Conservation (phyloP, 2,113 vertebrate species). For the Arothron firmamentum region DNA sequence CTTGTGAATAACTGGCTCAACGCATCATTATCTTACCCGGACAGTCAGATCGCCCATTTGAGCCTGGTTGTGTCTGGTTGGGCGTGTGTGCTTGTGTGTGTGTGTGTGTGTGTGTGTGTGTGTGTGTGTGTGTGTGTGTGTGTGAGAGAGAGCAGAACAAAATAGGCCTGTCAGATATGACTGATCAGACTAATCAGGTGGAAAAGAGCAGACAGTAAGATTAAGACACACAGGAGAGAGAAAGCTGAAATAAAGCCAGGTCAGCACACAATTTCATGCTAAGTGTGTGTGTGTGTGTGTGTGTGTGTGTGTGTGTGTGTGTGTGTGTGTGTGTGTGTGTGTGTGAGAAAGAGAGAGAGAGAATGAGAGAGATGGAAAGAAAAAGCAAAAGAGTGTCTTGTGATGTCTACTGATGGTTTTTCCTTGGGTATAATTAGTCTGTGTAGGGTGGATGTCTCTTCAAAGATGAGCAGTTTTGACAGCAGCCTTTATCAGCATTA, state of each 20-base stretch:
- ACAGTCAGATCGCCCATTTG: no score
- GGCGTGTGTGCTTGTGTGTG: conserved; percentile 8
- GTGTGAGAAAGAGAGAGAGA: no score
- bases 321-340: no score
- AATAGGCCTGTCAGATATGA: conserved; percentile 69
- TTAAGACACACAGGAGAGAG: conserved; percentile 52
- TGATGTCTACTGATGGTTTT: conserved; percentile 23
- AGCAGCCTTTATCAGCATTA: conserved; percentile 36
- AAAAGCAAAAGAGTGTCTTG: conserved; percentile 5
- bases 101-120: conserved; percentile 7
- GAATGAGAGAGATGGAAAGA: no score
- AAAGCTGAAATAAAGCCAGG: conserved; percentile 48
- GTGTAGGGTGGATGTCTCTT: conserved; percentile 5
- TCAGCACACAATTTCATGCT: conserved; percentile 28
- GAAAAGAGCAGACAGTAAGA: conserved; percentile 53
- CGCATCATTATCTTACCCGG: conserved; percentile 12
- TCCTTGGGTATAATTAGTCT: conserved; percentile 12
- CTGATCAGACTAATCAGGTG: conserved; percentile 66
- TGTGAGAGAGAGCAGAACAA: no score
- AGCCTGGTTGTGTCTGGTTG: conserved; percentile 14
- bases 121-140: conserved; percentile 10
- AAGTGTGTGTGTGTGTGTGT: conserved; percentile 7
- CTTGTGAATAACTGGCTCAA: conserved; percentile 40
- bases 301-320: conserved; percentile 1
- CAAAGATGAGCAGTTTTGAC: conserved; percentile 28